Evolutionary conservation across 2,113 vertebrate species (phyloP).

Genomic region (Terrapene triunguis): DNA sequence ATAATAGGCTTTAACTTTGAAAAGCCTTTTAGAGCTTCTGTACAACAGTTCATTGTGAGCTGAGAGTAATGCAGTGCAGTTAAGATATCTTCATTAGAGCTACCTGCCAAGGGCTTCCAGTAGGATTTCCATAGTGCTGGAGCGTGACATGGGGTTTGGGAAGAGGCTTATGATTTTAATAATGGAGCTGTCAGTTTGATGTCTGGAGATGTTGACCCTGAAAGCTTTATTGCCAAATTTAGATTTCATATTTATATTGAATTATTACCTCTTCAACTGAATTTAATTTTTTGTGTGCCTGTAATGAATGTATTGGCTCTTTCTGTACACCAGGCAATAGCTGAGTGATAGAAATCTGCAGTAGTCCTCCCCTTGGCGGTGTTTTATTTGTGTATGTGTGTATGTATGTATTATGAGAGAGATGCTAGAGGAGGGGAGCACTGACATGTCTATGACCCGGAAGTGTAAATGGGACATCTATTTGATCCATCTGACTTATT

Average conservation of each 20-base stretch:
- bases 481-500: background rate
- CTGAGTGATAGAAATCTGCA: background rate
- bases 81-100: slow-evolving; percentile 50
- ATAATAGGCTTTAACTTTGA: slow-evolving; percentile 67
- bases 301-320: background rate
- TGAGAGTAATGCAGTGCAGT: background rate
- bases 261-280: slow-evolving; percentile 39
- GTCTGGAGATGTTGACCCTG: slow-evolving; percentile 34
- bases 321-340: background rate
- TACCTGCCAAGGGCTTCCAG: slow-evolving; percentile 34
- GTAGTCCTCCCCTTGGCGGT: background rate
- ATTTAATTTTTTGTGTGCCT: background rate
- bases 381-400: background rate
- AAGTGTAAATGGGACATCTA: background rate
- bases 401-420: background rate
- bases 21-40: slow-evolving; percentile 56
- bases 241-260: slow-evolving; percentile 56
- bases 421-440: background rate
- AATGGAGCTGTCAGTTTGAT: slow-evolving; percentile 67
- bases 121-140: slow-evolving; percentile 13
- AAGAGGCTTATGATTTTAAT: slow-evolving; percentile 66
- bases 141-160: slow-evolving; percentile 12
- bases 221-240: slow-evolving; percentile 54
- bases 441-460: background rate
- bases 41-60: slow-evolving; percentile 46